These are phyloP conservation scores for Alosa alosa DNA, from an alignment of 2,113 vertebrate species.

Conservation along the genomic window DNA sequence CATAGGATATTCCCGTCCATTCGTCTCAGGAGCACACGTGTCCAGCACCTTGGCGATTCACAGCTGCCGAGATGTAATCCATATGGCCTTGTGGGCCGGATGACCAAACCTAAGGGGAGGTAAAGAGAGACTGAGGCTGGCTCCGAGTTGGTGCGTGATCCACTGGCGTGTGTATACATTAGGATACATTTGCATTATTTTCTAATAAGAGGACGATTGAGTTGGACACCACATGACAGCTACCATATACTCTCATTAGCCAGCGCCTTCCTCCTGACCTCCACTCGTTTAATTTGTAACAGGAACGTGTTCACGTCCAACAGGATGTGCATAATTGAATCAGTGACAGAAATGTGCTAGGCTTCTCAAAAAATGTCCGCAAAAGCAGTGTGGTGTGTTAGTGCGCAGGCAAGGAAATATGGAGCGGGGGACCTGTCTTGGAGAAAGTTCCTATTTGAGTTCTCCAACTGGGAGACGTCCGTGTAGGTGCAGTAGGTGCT, in stretches of 20 bases:
- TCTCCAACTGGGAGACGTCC: neutral
- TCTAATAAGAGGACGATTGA: neutral
- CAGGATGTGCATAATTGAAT: neutral
- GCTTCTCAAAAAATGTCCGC: neutral
- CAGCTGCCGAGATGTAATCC: conserved; percentile 23
- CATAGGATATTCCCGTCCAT: conserved; percentile 31
- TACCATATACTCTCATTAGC: conserved; percentile 17
- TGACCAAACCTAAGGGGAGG: neutral
- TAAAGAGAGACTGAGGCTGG: neutral
- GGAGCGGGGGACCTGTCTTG: neutral
- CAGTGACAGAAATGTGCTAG: neutral
- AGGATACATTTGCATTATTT: conserved; percentile 10
- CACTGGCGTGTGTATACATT: neutral
- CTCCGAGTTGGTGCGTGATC: neutral
- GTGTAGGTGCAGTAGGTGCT: too few relatives aligned
- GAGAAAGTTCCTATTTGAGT: neutral
- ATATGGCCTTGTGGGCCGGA: neutral
- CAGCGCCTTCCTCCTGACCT: neutral
- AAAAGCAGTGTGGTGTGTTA: neutral
- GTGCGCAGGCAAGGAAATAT: neutral
- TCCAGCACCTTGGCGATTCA: conserved; percentile 50
- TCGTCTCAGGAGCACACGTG: conserved; percentile 52
- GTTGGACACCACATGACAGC: conserved; percentile 1
- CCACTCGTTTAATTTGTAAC: neutral
- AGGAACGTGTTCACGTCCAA: neutral